phyloP scores from a whole-genome alignment of 1,140 invertebrate genomes.

The Zelostemma sp. region DNA sequence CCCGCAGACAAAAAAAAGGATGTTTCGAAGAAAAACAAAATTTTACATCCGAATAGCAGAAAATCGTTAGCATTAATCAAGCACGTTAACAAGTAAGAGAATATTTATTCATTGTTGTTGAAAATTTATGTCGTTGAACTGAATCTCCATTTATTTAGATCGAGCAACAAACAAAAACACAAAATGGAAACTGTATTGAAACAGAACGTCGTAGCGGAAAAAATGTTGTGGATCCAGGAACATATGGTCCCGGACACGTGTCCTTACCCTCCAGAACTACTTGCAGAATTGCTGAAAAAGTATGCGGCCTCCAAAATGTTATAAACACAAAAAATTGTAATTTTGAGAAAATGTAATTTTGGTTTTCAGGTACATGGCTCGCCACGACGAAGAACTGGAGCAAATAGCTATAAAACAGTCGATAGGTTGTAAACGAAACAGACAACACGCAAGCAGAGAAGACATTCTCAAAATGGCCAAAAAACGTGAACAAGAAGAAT shows the following conservation, averaged over 20 bases:
- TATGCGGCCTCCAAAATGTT: slow-evolving; percentile 55
- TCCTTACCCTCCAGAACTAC: slow-evolving; percentile 72
- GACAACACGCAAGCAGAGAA: slow-evolving; percentile 82
- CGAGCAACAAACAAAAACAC: slow-evolving; percentile 74
- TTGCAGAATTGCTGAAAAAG: slow-evolving; percentile 72
- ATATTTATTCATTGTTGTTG: slow-evolving; percentile 10
- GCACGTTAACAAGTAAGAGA: slow-evolving; percentile 73
- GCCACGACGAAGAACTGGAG: slow-evolving; percentile 83
- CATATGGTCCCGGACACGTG: slow-evolving; percentile 71
- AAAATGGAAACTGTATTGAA: slow-evolving; percentile 77
- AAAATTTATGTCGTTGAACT: slow-evolving; percentile 10
- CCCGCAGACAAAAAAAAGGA: background rate
- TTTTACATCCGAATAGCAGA: slow-evolving; percentile 80
- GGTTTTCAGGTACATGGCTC: slow-evolving; percentile 68
- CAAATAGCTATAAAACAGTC: slow-evolving; percentile 83
- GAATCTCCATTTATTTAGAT: slow-evolving; percentile 58
- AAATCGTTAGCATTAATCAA: slow-evolving; percentile 79
- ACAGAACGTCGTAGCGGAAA: slow-evolving; percentile 79
- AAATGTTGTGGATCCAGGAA: slow-evolving; percentile 78
- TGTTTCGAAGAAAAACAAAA: slow-evolving; percentile 73
- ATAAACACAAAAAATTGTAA: too few species aligned
- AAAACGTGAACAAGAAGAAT: slow-evolving; percentile 78
- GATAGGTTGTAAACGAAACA: slow-evolving; percentile 77
- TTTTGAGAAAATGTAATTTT: slow-evolving; percentile 6
- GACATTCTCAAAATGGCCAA: slow-evolving; percentile 80